Evolutionary conservation across 2,888 invertebrate species (phyloP).

Genomic region (Pterostichus niger): DNA sequence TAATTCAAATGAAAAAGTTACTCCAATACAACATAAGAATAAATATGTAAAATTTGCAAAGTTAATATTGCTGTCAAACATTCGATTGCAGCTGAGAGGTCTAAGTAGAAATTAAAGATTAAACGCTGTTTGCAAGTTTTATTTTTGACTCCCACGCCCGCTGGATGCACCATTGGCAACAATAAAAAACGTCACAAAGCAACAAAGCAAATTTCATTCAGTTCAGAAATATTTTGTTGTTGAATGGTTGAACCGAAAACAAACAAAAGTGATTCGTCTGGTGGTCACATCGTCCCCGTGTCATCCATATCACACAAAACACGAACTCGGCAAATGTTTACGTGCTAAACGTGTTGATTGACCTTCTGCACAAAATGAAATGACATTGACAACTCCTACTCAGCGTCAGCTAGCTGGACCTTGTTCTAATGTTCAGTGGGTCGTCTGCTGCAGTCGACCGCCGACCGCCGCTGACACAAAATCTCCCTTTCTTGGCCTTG

Average conservation of each 20-base stretch:
- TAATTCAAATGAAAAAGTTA: no score
- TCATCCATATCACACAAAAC: slow-evolving; percentile 47
- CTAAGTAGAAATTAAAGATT: no score
- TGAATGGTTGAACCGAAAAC: background rate
- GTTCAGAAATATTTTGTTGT: slow-evolving; percentile 4
- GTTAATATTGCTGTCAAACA: no score
- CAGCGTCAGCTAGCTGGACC: slow-evolving; percentile 50
- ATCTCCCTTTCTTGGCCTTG: slow-evolving; percentile 57
- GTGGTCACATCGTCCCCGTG: slow-evolving; percentile 17
- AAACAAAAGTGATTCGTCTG: slow-evolving; percentile 5
- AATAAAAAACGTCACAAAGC: no score
- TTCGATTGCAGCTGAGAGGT: no score
- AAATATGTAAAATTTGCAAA: no score
- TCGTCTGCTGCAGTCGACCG: slow-evolving; percentile 52
- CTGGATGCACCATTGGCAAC: no score
- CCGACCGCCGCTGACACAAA: slow-evolving; percentile 41
- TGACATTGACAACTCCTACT: slow-evolving; percentile 66
- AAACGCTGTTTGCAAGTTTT: no score
- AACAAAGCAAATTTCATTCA: background rate
- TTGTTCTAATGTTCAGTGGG: slow-evolving; percentile 67
- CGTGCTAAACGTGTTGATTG: slow-evolving; percentile 56
- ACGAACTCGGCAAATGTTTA: slow-evolving; percentile 45
- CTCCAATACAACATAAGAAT: no score
- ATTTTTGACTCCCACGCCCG: no score
- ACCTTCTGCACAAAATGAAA: slow-evolving; percentile 63